Conservation (phyloP, 2,113 vertebrate genomes). For the cat (Felis catus) region F.catus_Fca126_mat1.0 CM031413.1:125824001-125824500, state of each 20-base stretch:
- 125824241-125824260: neutral
- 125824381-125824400: neutral
- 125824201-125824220: neutral
- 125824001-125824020: no score
- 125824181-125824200: neutral
- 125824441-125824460: neutral
- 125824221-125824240: neutral
- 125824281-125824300: neutral
- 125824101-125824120: neutral
- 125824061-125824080: neutral
- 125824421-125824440: slow-evolving; percentile 1
- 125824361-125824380: neutral
- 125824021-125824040: neutral
- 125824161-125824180: neutral
- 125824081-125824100: neutral
- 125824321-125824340: neutral
- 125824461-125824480: neutral
- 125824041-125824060: neutral
- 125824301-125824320: neutral
- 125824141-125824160: neutral
- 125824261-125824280: rapidly evolving
- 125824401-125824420: neutral
- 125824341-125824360: neutral
- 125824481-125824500: neutral
- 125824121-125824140: neutral